Conservation (phyloP, 2,797 vertebrate species). For the Cephalopachus bancanus region DNA sequence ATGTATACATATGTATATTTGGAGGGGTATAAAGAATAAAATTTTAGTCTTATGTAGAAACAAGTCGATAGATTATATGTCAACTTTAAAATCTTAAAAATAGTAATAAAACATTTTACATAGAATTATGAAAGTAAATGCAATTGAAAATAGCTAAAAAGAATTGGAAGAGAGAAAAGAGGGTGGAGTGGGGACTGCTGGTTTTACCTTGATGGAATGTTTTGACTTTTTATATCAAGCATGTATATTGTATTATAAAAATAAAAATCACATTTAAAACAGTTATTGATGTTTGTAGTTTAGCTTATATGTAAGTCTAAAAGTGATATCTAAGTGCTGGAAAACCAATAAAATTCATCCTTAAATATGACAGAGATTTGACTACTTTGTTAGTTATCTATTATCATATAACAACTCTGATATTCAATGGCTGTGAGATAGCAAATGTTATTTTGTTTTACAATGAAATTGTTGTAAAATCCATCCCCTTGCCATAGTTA, state of each 20-base stretch:
- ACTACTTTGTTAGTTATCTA: not conserved
- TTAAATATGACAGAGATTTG: not conserved
- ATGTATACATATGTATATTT: accelerated
- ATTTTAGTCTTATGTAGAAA: not conserved
- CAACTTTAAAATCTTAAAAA: not conserved
- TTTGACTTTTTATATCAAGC: not conserved
- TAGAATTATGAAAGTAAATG: not conserved
- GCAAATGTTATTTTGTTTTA: not conserved
- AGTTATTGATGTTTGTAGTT: not conserved
- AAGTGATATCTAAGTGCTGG: not conserved
- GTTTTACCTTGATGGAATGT: not conserved
- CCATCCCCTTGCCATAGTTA: not conserved
- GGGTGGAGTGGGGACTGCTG: not conserved
- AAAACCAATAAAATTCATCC: not conserved
- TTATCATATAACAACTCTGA: not conserved
- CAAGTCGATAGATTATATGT: not conserved
- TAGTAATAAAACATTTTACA: not conserved
- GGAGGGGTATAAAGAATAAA: not conserved
- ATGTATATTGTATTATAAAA: not conserved
- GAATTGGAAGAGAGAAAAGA: not conserved
- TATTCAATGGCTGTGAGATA: too few relatives aligned
- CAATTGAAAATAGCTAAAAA: not conserved
- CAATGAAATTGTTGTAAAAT: not conserved
- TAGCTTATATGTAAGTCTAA: not conserved
- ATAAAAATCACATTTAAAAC: not conserved